phyloP scores from a whole-genome alignment of 2,888 invertebrate species.

The Eilema caniola region DNA sequence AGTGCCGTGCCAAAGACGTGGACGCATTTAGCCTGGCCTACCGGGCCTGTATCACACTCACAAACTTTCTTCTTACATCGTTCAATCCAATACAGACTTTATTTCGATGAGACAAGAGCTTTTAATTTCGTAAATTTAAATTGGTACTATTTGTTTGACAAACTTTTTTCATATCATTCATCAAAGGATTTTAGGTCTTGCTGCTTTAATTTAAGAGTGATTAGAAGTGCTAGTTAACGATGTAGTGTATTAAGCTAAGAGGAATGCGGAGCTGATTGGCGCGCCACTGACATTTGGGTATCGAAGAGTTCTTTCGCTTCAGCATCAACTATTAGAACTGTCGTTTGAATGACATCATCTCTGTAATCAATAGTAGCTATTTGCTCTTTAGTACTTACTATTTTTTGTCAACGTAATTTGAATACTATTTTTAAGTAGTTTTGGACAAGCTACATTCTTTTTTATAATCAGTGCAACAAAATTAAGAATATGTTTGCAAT shows the following conservation, averaged over 20 bases:
- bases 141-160: slow-evolving; percentile 61
- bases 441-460: not conserved
- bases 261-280: slow-evolving; percentile 74
- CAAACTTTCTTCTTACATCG: slow-evolving; percentile 71
- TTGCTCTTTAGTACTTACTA: slow-evolving; percentile 14
- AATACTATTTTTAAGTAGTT: slow-evolving; percentile 2
- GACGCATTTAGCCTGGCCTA: slow-evolving; percentile 79
- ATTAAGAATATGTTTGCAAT: not conserved
- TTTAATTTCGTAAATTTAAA: slow-evolving; percentile 51
- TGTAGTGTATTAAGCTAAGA: slow-evolving; percentile 57
- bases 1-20: slow-evolving; percentile 79
- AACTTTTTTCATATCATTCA: slow-evolving; percentile 55
- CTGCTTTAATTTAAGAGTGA: slow-evolving; percentile 50
- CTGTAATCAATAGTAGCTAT: slow-evolving; percentile 49
- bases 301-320: slow-evolving; percentile 66
- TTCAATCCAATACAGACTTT: slow-evolving; percentile 71
- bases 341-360: slow-evolving; percentile 59
- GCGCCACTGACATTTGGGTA: slow-evolving; percentile 76
- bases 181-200: slow-evolving; percentile 65
- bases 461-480: not conserved
- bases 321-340: slow-evolving; percentile 56
- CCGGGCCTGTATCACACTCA: slow-evolving; percentile 66
- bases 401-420: slow-evolving; percentile 6
- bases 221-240: slow-evolving; percentile 39
- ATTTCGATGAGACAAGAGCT: slow-evolving; percentile 56